Conservation (phyloP, 2,888 invertebrate species). For the Arrhopalites spinosus region DNA sequence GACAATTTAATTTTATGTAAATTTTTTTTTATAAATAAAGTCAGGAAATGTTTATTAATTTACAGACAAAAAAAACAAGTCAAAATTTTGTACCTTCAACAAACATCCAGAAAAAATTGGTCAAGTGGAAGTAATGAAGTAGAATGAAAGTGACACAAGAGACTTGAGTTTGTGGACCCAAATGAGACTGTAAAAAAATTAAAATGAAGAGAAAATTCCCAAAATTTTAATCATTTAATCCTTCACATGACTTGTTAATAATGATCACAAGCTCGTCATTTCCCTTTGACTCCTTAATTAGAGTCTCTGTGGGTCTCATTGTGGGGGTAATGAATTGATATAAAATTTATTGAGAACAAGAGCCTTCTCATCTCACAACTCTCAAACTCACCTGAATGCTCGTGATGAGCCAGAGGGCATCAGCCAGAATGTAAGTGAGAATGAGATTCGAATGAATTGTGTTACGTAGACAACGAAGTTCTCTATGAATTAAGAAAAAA, state of each 20-base stretch:
- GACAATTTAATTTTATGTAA: no score
- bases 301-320: no score
- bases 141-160: slow-evolving; percentile 65
- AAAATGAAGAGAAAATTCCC: slow-evolving; percentile 8
- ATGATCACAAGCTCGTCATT: no score
- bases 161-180: slow-evolving; percentile 69
- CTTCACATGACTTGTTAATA: no score
- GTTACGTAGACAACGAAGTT: slow-evolving; percentile 87
- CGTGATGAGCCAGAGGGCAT: slow-evolving; percentile 76
- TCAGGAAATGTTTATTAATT: no score
- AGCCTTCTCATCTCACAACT: no score
- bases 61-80: neutral
- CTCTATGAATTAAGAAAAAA: slow-evolving; percentile 70
- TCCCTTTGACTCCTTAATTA: no score
- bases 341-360: no score
- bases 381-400: slow-evolving; percentile 34
- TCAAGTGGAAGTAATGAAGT: slow-evolving; percentile 88
- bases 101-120: slow-evolving; percentile 99
- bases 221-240: neutral
- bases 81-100: slow-evolving; percentile 76
- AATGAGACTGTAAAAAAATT: slow-evolving; percentile 64
- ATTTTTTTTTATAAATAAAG: no score
- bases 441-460: slow-evolving; percentile 94
- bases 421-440: slow-evolving; percentile 87
- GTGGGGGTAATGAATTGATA: no score